phyloP scores from a whole-genome alignment of 2,888 invertebrate species.

The Lepidonotus clava region DNA sequence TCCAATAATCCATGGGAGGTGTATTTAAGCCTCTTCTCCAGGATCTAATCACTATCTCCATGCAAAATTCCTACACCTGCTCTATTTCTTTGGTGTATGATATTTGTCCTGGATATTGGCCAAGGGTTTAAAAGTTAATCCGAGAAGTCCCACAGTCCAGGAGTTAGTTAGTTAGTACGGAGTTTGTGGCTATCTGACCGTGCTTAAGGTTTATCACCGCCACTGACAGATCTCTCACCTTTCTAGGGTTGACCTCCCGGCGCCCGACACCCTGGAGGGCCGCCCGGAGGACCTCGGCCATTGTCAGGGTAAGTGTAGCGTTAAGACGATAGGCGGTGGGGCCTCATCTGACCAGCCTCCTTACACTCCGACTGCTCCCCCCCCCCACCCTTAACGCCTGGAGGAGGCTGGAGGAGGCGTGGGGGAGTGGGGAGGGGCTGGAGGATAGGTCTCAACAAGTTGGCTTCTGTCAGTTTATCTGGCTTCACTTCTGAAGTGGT shows the following conservation, averaged over 20 bases:
- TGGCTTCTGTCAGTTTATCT: neutral
- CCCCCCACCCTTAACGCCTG: neutral
- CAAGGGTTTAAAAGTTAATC: too few species aligned
- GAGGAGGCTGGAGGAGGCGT: neutral
- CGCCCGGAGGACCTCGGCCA: neutral
- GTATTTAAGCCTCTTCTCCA: too few species aligned
- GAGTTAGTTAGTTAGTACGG: too few species aligned
- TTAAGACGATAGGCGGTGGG: conserved; percentile 39
- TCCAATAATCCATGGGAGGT: too few species aligned
- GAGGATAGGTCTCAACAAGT: neutral
- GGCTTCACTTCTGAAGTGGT: neutral
- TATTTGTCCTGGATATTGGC: too few species aligned
- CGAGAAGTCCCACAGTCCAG: too few species aligned
- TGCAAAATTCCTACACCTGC: too few species aligned
- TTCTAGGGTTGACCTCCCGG: neutral
- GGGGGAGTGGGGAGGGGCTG: neutral
- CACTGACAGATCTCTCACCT: conserved; percentile 42
- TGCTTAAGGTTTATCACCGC: neutral
- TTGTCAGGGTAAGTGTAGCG: conserved; percentile 35
- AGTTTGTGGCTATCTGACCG: neutral
- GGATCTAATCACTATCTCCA: too few species aligned
- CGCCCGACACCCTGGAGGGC: neutral
- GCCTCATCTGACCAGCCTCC: neutral
- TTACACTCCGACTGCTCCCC: neutral
- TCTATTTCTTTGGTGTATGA: too few species aligned